phyloP scores from a whole-genome alignment of 2,797 vertebrate genomes.

The Rhabdophis nuchalis region DNA sequence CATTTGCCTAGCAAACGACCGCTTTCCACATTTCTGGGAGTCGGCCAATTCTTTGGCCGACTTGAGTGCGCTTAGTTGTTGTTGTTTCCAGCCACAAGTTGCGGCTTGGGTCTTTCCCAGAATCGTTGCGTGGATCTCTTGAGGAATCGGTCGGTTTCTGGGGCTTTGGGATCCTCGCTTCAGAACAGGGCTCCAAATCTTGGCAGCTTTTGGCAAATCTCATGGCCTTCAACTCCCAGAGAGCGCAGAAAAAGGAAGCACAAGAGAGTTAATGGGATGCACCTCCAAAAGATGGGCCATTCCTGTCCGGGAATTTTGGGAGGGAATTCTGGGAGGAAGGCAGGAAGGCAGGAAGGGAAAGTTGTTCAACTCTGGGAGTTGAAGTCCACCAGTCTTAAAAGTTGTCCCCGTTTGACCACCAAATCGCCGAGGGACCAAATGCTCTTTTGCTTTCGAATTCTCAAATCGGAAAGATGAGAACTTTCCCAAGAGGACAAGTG shows the following conservation, averaged over 20 bases:
- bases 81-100: not conserved
- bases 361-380: not conserved
- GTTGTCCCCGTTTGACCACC: not conserved
- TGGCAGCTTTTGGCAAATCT: not conserved
- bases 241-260: not conserved
- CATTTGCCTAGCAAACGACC: not conserved
- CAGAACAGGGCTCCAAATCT: not conserved
- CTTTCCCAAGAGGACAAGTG: not conserved
- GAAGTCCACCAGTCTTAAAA: not conserved
- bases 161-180: not conserved
- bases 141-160: not conserved
- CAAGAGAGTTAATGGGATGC: not conserved
- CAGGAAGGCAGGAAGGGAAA: too few species aligned
- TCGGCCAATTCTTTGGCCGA: not conserved
- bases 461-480: too few species aligned
- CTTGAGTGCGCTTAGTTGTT: accelerated
- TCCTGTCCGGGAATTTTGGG: not conserved
- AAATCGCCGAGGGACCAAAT: accelerated
- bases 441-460: not conserved
- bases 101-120: not conserved
- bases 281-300: accelerated
- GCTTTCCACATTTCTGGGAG: not conserved
- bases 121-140: not conserved
- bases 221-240: not conserved
- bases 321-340: not conserved